Base-by-base conservation (phyloP, 2,797 vertebrate species). In the Antennarius maculatus region DNA sequence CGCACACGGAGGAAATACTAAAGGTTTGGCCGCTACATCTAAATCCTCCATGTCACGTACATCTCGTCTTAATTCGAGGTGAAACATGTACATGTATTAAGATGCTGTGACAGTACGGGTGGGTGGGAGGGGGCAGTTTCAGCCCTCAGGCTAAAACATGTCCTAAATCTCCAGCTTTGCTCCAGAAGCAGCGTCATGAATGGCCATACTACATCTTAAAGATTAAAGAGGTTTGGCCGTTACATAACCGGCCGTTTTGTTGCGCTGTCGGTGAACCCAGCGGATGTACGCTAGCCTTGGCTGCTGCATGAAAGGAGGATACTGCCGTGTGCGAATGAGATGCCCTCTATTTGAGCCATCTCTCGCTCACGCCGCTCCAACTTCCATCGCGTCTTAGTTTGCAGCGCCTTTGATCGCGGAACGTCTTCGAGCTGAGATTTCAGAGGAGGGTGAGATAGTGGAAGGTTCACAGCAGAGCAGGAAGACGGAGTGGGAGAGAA, bases 81-180 rank as follows among this genome's bases (percentile, higher is more conserved):
- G 53, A 80, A 69, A 73, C 37, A 17, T 74, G 74, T 47, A 49
- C 67, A 66, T 64, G 76, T 62, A 62, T 77, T 84, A 79, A 89
- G 76, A 74, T 11, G 14, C 77, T 74, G 29, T 84, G 88, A 85
- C 77, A 88, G 84, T 53, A 1, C 31, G 63, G 61, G 56, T 71
- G 52, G 72, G 66, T 7, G 50, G 62, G 61, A 60, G 66, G 43
- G 55, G 60, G 69, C 57, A 43, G 48, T 61, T 46, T 28, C 17
- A 63, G 82, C 88, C 91, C 85, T 77, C 0, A 86, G 90, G 91
- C 86, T 79, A 81, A 74, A 84, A 77, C 31, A 16, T 90, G 91
- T 79, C 86, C 91, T 89, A 86, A 86, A 91, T 92, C 84, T 61
- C 48, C 50, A 7, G 53, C 84, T 69, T 69, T 70, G 73, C 76